Base-by-base conservation (phyloP, 2,797 vertebrate genomes). In the Myotis vivesi region DNA sequence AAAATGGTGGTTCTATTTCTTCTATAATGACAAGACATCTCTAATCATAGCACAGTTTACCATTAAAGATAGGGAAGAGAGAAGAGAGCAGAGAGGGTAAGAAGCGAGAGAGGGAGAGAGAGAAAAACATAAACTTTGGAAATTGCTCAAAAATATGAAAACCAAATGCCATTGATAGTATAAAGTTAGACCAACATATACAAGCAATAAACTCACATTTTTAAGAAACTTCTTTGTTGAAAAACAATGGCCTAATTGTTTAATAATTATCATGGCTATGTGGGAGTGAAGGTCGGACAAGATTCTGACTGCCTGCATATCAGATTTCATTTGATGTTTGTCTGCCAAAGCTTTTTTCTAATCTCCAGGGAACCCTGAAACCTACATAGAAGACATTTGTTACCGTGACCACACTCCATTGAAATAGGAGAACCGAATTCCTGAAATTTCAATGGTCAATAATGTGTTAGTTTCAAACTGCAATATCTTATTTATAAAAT, bases 221-320 rank as follows among this genome's bases (percentile, higher is more conserved):
- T 76, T 59, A 92, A 94, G 38, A 82, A 90, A 96, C 82, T 36
- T 44, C 12, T 83, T 88, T 81, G 19, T 82, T 91, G 41, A 91
- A 72, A 95, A 96, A 95, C 92, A 96, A 87, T 75, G 55, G 33
- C 23, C 16, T 95, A 89, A 91, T 91, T 95, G 75, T 91, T 83
- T 86, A 80, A 86, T 72, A 80, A 83, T 92, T 95, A 93, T 95
- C 51, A 62, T 23, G 19, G 82, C 46, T 85, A 59, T 49, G 36
- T 36, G 17, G 66, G 71, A 94, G 59, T 91, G 72, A 82, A 96
- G 75, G 75, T 83, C 91, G 94, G 66, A 81, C n/a, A 79, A 75
- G 44, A 91, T 92, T 92, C 22, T 79, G 23, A 80, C 57, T 75
- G 44, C 36, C 30, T 85, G 13, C 25, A 53, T 86, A 97, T 96